A percentile compares a stretch with the other conserved stretches of the same genome.
Conservation (phyloP, 2,888 invertebrate species). For the Iselma pallidipennis region DNA sequence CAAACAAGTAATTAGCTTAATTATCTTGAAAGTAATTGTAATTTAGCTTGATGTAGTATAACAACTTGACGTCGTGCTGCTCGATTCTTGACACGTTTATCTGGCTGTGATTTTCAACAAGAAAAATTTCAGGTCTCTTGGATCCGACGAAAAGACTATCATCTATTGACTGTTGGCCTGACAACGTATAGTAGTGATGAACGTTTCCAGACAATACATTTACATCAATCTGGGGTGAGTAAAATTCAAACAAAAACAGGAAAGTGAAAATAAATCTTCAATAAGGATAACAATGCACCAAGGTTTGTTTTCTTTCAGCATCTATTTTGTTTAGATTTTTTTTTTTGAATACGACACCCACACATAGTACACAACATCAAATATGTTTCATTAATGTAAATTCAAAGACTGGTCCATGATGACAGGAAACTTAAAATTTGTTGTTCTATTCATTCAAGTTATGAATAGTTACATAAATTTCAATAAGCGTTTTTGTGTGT, state of each 20-base stretch:
- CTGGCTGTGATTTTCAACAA: background rate
- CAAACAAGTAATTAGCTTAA: conserved; percentile 14
- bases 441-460: too few relatives aligned
- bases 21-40: background rate
- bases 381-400: too few relatives aligned
- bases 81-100: too few relatives aligned
- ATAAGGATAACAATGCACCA: background rate
- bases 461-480: too few relatives aligned
- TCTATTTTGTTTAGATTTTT: too few relatives aligned
- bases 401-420: too few relatives aligned
- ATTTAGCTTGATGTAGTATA: conserved; percentile 1
- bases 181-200: conserved; percentile 89
- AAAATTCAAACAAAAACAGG: background rate
- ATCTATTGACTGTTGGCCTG: conserved; percentile 82
- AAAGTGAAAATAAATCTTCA: background rate
- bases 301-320: background rate
- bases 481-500: too few relatives aligned
- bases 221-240: conserved; percentile 82
- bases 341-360: too few relatives aligned
- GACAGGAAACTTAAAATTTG: too few relatives aligned
- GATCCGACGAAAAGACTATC: conserved; percentile 84
- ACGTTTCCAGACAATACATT: conserved; percentile 83
- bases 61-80: too few relatives aligned
- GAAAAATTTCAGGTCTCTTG: conserved; percentile 72
- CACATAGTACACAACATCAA: too few relatives aligned